phyloP scores from a whole-genome alignment of 2,797 vertebrate genomes.

The Austrolebias charrua region DNA sequence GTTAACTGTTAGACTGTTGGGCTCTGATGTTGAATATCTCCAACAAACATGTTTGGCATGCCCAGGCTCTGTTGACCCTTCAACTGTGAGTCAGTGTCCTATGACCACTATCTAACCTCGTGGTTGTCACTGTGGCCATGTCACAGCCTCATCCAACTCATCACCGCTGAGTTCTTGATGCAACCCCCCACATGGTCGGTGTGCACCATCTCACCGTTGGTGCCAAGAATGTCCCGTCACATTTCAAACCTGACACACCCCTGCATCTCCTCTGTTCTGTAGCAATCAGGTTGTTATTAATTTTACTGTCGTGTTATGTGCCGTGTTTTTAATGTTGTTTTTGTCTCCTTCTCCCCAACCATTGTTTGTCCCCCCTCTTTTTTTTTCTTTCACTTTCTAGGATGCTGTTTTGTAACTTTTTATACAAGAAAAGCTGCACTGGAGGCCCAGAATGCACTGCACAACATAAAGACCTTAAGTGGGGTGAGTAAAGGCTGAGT shows the following conservation, averaged over 20 bases:
- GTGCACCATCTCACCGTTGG: conserved; percentile 26
- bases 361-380: conserved; percentile 33
- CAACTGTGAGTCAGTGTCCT: conserved; percentile 31
- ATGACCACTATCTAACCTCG: conserved; percentile 41
- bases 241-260: conserved; percentile 41
- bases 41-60: conserved; percentile 21
- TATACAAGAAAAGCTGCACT: conserved; percentile 99
- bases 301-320: conserved; percentile 39
- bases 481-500: conserved; percentile 99
- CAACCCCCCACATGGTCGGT: conserved; percentile 43
- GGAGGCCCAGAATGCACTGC: conserved; percentile 98
- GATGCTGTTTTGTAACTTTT: conserved; percentile 99
- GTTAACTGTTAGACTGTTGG: conserved; percentile 28
- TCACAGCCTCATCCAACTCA: conserved; percentile 48
- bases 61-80: conserved; percentile 35
- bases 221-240: conserved; percentile 62
- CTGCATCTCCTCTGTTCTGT: conserved; percentile 31
- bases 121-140: conserved; percentile 44
- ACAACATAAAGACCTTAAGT: conserved; percentile 99
- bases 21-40: conserved; percentile 37
- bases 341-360: conserved; percentile 32
- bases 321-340: conserved; percentile 45
- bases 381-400: conserved; percentile 74
- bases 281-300: conserved; percentile 16
- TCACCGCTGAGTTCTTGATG: conserved; percentile 44